Evolutionary conservation across 23 tunicate genomes (phyloP), one percentile per base, ranked within the genome.

Genomic region (Styela clava): DNA sequence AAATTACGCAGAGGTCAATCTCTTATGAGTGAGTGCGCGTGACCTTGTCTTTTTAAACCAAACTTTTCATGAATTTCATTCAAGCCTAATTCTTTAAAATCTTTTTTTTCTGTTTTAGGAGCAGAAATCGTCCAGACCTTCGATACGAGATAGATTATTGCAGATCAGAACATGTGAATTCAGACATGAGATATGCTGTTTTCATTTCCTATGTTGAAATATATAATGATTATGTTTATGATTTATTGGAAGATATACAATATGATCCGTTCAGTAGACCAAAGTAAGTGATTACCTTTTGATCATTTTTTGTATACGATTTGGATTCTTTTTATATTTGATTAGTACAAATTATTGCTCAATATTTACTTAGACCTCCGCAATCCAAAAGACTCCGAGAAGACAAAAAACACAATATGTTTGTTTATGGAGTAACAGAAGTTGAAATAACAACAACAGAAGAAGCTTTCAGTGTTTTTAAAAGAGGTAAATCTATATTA

Each of bases 191-290:
- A 26, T 95, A 95, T 81, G 86, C 96, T 34, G 96, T 95, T 51
- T 95, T 95, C 69, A 86, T 95, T 9, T 89, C 99, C 12, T 95
- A 95, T 63, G 87, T 89, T 33, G 99, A 95, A 74, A 95, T 95
- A 25, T 95, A 95, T 86, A 95, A 95, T 64, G 99, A 95, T 69
- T 86, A 83, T 69, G 74, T 95, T 52, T 90, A 90, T 63, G 99
- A 95, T 84, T 70, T 95, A 33, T 79, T 95, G 34, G 99, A 88
- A 23, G 98, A 93, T 9, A 76, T 72, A 7, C 93, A 85, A 37
- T 64, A 84, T 31, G 93, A 93, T 70, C 84, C 84, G 29, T 87
- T 81, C 61, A 82, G 81, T 52, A 74, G 93, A 44, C 87, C 92
- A 62, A 87, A 81, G 88, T 84, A 77, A 67, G 85, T 76, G 7